Evolutionary conservation across 2,888 invertebrate genomes (phyloP).

Genomic region (Palloptera scutellata): DNA sequence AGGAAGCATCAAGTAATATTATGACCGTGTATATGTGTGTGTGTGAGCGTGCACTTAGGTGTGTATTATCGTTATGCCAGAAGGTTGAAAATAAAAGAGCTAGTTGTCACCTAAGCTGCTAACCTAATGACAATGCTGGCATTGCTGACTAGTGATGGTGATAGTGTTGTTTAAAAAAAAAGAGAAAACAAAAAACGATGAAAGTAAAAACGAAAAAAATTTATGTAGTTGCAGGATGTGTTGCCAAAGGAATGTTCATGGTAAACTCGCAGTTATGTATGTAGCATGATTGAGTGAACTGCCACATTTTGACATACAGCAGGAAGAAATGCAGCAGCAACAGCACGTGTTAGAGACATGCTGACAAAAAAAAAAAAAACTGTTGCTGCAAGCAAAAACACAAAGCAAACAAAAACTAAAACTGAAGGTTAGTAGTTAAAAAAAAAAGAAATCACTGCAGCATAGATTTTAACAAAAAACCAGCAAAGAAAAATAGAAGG

Average conservation of each 20-base stretch:
- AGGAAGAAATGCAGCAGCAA: constrained; percentile 18
- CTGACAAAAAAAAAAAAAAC: constrained; percentile 35
- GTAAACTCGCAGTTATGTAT: constrained; percentile 12
- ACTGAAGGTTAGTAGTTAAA: neutral
- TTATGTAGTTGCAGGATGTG: constrained; percentile 17
- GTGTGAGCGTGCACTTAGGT: no score
- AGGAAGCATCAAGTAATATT: no score
- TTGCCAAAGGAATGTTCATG: constrained; percentile 9
- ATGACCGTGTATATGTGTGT: no score
- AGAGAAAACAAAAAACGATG: neutral
- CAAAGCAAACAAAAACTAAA: neutral
- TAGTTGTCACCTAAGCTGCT: constrained; percentile 42
- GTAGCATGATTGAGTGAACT: constrained; percentile 54
- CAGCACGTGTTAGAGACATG: constrained; percentile 56
- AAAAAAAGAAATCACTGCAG: neutral
- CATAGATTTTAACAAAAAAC: no score
- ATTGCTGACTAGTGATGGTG: neutral
- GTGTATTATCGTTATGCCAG: no score
- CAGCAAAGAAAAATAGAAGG: no score
- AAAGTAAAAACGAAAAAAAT: neutral
- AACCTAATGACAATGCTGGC: constrained; percentile 34
- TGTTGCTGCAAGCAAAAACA: neutral
- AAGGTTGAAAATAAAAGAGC: neutral
- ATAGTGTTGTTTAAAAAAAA: neutral
- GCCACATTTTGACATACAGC: constrained; percentile 37